Evolutionary conservation across 2,797 vertebrate species (phyloP).

Genomic region (Halcyon smyrnensis): DNA sequence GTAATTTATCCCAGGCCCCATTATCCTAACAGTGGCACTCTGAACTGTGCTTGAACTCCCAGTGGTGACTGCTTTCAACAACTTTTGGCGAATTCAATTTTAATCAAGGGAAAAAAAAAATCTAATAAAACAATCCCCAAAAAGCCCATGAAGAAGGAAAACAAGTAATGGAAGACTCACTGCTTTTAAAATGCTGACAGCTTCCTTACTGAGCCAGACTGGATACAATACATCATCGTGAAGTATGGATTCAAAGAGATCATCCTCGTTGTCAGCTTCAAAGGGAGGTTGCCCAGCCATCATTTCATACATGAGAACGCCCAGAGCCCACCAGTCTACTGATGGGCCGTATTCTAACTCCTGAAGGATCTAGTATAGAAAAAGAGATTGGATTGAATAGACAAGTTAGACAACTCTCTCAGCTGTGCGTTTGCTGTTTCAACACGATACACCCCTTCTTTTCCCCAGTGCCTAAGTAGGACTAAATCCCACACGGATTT

Average conservation of each 20-base stretch:
- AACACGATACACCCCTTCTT: not conserved
- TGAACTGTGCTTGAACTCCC: slow-evolving; percentile 76
- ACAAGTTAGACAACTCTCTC: not conserved
- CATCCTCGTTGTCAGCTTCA: slow-evolving; percentile 95
- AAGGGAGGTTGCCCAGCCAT: slow-evolving; percentile 97
- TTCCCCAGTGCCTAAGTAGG: not conserved
- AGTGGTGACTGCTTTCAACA: slow-evolving; percentile 45
- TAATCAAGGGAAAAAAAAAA: not conserved
- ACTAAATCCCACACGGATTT: not conserved
- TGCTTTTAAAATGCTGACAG: slow-evolving; percentile 94
- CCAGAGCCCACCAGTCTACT: slow-evolving; percentile 96
- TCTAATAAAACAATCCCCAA: not conserved
- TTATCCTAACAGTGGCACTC: slow-evolving; percentile 69
- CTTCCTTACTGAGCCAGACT: slow-evolving; percentile 97
- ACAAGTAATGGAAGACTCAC: slow-evolving; percentile 78
- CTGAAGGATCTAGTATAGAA: slow-evolving; percentile 87
- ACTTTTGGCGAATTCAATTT: slow-evolving; percentile 49
- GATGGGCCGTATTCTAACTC: slow-evolving; percentile 95
- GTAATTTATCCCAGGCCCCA: slow-evolving; percentile 72
- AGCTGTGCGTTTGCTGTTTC: not conserved
- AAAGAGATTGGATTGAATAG: not conserved
- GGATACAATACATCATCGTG: slow-evolving; percentile 95
- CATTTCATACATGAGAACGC: slow-evolving; percentile 98
- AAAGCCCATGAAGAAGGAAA: not conserved
- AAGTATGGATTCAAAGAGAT: slow-evolving; percentile 96